Evolutionary conservation across 2,113 vertebrate genomes (phyloP).

Genomic region (Heloderma charlesbogerti): DNA sequence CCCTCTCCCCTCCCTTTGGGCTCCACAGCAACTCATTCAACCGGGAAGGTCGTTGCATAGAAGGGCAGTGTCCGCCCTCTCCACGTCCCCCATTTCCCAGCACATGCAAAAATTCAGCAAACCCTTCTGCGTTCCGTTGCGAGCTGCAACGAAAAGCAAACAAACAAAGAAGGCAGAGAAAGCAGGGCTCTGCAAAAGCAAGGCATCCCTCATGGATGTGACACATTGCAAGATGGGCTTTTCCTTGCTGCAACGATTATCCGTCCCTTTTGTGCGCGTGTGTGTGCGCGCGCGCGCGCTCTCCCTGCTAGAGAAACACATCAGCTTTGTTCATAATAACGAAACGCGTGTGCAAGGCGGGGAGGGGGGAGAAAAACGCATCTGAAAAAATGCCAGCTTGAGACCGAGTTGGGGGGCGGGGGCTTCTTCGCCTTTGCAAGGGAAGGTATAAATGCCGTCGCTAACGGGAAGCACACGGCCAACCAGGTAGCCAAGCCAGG

Average conservation of each 20-base stretch:
- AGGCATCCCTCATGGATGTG: neutral
- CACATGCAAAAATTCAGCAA: neutral
- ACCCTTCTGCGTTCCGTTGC: neutral
- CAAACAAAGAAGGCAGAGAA: neutral
- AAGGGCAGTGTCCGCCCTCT: slow-evolving; percentile 28
- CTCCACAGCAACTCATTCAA: neutral
- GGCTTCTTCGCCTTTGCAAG: neutral
- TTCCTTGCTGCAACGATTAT: neutral
- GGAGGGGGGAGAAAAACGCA: neutral
- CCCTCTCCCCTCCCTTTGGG: neutral
- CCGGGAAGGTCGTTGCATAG: neutral
- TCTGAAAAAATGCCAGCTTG: neutral
- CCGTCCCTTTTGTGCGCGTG: neutral
- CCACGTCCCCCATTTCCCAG: no score
- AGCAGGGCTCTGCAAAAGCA: neutral
- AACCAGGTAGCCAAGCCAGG: neutral
- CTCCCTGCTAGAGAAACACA: neutral
- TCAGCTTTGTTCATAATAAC: neutral
- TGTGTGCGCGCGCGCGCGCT: neutral
- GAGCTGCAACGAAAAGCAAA: no score
- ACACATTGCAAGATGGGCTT: neutral
- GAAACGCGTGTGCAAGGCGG: neutral
- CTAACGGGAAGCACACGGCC: neutral
- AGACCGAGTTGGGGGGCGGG: neutral
- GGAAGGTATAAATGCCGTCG: neutral